A percentile compares a stretch with the other conserved stretches of the same genome.
Evolutionary conservation across 2,888 invertebrate species (phyloP).

Genomic region (Zaprionus obscuricornis): DNA sequence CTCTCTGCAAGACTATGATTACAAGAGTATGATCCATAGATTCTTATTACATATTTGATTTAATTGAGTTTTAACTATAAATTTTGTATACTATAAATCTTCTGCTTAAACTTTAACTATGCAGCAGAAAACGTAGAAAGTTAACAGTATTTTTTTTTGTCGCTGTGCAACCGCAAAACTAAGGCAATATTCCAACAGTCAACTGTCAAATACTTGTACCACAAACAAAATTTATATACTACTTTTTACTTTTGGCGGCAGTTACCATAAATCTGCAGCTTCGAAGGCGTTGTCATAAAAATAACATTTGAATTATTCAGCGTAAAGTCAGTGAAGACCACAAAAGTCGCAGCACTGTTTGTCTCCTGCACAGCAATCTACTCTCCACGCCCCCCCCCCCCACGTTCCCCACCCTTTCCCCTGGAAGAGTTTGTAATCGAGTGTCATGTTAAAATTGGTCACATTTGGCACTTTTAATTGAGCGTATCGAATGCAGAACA

Average conservation of each 20-base stretch:
- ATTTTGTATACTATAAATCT: too few relatives aligned
- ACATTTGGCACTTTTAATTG: conserved; percentile 69
- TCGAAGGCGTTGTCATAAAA: conserved; percentile 52
- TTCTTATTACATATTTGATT: too few relatives aligned
- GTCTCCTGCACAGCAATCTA: not conserved
- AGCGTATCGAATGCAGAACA: conserved; percentile 63
- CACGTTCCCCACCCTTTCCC: not conserved
- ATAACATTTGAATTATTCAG: conserved; percentile 54
- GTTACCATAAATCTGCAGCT: conserved; percentile 54
- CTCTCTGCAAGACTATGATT: too few relatives aligned
- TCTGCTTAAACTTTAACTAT: too few relatives aligned
- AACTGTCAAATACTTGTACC: conserved; percentile 60
- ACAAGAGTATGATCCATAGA: too few relatives aligned
- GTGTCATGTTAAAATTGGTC: conserved; percentile 55
- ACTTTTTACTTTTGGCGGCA: conserved; percentile 51
- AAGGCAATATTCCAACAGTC: conserved; percentile 27
- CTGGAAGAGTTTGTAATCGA: conserved; percentile 37
- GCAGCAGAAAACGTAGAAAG: not conserved
- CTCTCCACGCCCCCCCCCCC: not conserved
- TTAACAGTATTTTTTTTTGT: conserved; percentile 8
- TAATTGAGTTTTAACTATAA: too few relatives aligned
- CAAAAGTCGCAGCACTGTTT: not conserved
- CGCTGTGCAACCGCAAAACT: conserved; percentile 7
- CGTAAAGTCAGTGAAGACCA: too few relatives aligned
- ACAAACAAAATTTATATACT: conserved; percentile 64